Percentiles rank a stretch among this genome's conserved stretches.
These are phyloP conservation scores for Pollimyrus isidori DNA, from an alignment of 2,113 vertebrate species.

Conservation along the genomic window DNA sequence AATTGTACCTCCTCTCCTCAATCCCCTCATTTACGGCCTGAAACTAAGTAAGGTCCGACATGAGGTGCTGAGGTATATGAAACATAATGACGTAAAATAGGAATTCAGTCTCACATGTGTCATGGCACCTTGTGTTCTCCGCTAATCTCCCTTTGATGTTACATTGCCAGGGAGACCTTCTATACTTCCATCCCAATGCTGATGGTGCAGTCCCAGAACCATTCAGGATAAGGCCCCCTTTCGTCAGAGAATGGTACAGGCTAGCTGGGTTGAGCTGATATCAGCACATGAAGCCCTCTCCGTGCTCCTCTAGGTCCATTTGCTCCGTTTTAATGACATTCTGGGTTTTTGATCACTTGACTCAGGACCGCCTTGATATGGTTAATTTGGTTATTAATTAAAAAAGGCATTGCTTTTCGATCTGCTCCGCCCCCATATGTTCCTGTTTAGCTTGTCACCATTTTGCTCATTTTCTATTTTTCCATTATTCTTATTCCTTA, in stretches of 20 bases:
- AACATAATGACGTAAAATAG: too few species aligned
- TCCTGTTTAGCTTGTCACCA: not conserved
- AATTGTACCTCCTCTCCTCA: too few species aligned
- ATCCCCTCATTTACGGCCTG: too few species aligned
- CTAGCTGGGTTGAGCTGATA: not conserved
- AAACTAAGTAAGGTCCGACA: too few species aligned
- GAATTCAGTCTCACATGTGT: too few species aligned
- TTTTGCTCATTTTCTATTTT: not conserved
- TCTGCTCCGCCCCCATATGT: not conserved
- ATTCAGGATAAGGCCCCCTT: not conserved
- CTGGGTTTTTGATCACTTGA: not conserved
- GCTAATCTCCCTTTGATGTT: too few species aligned
- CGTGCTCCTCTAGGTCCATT: not conserved
- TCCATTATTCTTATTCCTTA: not conserved
- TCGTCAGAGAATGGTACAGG: not conserved
- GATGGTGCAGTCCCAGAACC: too few species aligned
- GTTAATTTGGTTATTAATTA: not conserved
- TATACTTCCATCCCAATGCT: too few species aligned
- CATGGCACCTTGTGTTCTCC: too few species aligned
- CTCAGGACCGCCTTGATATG: not conserved
- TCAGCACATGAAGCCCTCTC: not conserved
- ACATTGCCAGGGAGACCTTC: too few species aligned
- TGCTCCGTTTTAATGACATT: not conserved
- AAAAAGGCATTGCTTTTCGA: not conserved
- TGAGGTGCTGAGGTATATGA: too few species aligned